Evolutionary conservation across 2,888 invertebrate species (phyloP).

Genomic region (Euplexia lucipara): DNA sequence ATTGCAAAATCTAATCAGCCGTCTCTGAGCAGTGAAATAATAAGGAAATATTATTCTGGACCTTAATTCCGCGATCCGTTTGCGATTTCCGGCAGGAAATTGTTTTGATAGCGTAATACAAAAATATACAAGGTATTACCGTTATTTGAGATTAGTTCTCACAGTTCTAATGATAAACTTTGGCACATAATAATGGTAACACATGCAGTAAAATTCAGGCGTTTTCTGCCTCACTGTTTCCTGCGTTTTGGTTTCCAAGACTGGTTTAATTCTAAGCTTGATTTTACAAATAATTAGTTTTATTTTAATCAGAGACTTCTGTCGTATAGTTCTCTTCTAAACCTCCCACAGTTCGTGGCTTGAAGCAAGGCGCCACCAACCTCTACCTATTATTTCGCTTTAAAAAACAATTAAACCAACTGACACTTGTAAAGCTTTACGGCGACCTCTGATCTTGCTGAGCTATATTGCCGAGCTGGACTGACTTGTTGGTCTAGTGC

Average conservation of each 20-base stretch:
- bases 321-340: background rate
- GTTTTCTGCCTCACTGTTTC: background rate
- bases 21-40: constrained; percentile 14
- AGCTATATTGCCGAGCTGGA: background rate
- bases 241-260: background rate
- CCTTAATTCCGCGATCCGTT: constrained; percentile 29
- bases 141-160: constrained; percentile 21
- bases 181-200: constrained; percentile 5
- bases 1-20: constrained; percentile 32
- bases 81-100: constrained; percentile 46
- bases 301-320: background rate
- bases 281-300: background rate
- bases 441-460: background rate
- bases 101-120: constrained; percentile 35
- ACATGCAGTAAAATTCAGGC: background rate
- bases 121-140: constrained; percentile 16
- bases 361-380: constrained; percentile 4
- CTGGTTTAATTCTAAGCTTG: background rate
- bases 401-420: constrained; percentile 12
- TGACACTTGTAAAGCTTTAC: background rate
- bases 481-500: no score
- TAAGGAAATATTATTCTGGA: constrained; percentile 39
- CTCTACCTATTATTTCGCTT: constrained; percentile 10
- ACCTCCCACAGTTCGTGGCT: constrained; percentile 20
- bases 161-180: constrained; percentile 12